Evolutionary conservation across 2,113 vertebrate genomes (phyloP).

Genomic region (Euleptes europaea): DNA sequence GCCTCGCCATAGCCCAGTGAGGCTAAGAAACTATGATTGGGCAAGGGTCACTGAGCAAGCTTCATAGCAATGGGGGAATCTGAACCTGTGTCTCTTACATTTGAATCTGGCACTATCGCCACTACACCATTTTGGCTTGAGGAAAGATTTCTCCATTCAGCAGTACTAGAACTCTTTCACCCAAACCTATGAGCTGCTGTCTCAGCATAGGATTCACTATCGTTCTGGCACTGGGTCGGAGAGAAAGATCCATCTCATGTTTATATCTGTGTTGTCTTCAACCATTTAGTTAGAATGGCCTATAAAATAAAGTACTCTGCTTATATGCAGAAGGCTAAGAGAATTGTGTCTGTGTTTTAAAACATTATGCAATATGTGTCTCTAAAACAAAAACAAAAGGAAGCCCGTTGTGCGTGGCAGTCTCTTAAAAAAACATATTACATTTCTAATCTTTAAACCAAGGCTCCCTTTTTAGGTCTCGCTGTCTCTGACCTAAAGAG

Average conservation of each 20-base stretch:
- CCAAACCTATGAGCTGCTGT: neutral
- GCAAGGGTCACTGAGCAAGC: too few species aligned
- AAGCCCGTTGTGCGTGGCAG: neutral
- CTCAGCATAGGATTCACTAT: neutral
- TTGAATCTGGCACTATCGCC: too few species aligned
- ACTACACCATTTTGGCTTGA: neutral
- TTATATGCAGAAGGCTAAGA: neutral
- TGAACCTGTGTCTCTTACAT: too few species aligned
- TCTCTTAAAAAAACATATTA: neutral
- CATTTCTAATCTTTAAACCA: neutral
- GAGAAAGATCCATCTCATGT: neutral
- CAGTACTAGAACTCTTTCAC: neutral
- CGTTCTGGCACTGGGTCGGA: neutral
- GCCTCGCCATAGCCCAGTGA: too few species aligned
- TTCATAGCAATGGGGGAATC: too few species aligned
- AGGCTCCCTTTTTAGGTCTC: neutral
- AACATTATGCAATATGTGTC: neutral
- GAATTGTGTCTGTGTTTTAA: neutral
- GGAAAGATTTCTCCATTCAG: neutral
- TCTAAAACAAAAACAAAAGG: neutral
- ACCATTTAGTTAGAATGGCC: neutral
- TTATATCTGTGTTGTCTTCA: neutral
- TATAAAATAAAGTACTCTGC: neutral
- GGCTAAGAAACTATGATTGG: too few species aligned
- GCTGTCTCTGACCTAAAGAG: slow-evolving; percentile 22